Base-by-base conservation (phyloP, 2,797 vertebrate species). In the Diplodus sargus region DNA sequence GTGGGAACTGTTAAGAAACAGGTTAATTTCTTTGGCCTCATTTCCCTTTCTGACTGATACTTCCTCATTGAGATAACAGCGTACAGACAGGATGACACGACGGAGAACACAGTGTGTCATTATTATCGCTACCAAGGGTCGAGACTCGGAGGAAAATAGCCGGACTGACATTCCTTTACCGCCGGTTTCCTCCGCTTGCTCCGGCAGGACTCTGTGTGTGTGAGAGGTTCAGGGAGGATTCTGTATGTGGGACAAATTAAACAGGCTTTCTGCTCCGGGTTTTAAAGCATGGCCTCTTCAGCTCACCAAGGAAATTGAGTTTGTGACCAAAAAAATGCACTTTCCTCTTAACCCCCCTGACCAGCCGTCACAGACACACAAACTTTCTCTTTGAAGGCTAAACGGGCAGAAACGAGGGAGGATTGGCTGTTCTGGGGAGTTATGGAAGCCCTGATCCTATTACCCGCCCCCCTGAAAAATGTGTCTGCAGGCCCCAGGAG, bases 381-480 rank as follows among this genome's bases (percentile, higher is more conserved):
- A 92, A 93, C 93, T 91, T 94, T 92, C 91, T 79, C 94, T 96
- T 94, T 94, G 93, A 95, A 94, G 92, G 91, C 91, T 93, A 90
- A 94, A 92, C 89, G 71, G 93, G 87, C 83, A 92, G 88, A 94
- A 92, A 93, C 74, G 86, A 94, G 90, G 92, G 90, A 94, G 92
- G 94, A 94, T 94, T 90, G 94, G 92, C 93, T 93, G 91, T 94
- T 94, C 92, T 83, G 84, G 85, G 87, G 94, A 94, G 91, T 94
- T 94, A 95, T 94, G 92, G 94, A 94, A 92, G 92, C 84, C 83
- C 89, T 95, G 95, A 95, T 95, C 95, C 94, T 94, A 94, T 96
- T 96, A 95, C 89, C 87, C 83, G 17, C 88, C 90, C 71, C 87
- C 88, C 89, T 93, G 93, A 94, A 94, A 94, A 93, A 95, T 94